Percentiles rank a stretch among this genome's conserved stretches.
Evolutionary conservation across 2,888 invertebrate species (phyloP).

Genomic region (Drosophila pseudotalamancana): DNA sequence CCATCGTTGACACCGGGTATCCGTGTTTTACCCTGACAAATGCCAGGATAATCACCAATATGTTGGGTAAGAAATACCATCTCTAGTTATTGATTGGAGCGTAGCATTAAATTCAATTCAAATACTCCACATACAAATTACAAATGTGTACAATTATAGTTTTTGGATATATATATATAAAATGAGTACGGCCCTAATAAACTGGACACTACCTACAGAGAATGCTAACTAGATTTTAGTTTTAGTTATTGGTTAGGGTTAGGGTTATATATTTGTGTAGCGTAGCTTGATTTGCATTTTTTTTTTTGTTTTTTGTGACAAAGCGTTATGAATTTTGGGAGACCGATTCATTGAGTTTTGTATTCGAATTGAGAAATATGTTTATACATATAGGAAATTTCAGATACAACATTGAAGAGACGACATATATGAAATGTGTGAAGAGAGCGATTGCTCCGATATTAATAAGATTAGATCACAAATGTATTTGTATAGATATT

Average conservation of each 20-base stretch:
- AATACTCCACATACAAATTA: constrained; percentile 17
- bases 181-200: constrained; percentile 29
- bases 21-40: constrained; percentile 97
- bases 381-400: constrained; percentile 14
- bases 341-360: too few species aligned
- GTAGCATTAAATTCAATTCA: constrained; percentile 32
- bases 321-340: constrained; percentile 58
- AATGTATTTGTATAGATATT: constrained; percentile 6
- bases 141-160: constrained; percentile 4
- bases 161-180: constrained; percentile 3
- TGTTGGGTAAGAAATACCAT: constrained; percentile 92
- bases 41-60: constrained; percentile 94
- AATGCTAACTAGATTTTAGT: constrained; percentile 19
- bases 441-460: constrained; percentile 18
- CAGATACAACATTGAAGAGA: constrained; percentile 54
- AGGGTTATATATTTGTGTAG: constrained; percentile 21
- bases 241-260: constrained; percentile 28
- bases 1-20: constrained; percentile 98
- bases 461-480: constrained; percentile 38
- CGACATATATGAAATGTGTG: constrained; percentile 27
- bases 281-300: constrained; percentile 35
- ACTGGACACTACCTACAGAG: constrained; percentile 22
- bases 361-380: constrained; percentile 3
- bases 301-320: too few species aligned
- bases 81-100: constrained; percentile 86